phyloP scores from a whole-genome alignment of 30 jellyfish, hydroid and myxozoan genomes.

The Aurelia coerulea region DNA sequence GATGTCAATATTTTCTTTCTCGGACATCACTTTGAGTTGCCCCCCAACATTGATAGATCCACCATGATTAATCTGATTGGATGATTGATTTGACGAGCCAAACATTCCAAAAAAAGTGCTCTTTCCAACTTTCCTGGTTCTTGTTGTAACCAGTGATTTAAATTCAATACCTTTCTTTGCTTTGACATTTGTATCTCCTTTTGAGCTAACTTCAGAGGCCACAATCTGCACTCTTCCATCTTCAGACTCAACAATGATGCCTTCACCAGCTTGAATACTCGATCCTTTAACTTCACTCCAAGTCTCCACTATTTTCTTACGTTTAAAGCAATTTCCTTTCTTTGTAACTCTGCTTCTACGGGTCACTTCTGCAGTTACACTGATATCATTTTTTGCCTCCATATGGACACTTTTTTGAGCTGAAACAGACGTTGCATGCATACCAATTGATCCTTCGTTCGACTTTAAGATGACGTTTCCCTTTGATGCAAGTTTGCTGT shows the following conservation, averaged over 20 bases:
- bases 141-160: not conserved
- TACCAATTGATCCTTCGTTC: not conserved
- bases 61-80: not conserved
- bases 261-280: not conserved
- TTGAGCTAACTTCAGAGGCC: not conserved
- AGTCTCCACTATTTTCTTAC: not conserved
- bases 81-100: not conserved
- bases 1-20: not conserved
- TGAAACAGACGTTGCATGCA: not conserved
- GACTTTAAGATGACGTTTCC: not conserved
- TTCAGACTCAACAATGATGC: not conserved
- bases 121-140: not conserved
- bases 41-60: not conserved
- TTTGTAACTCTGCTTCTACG: not conserved
- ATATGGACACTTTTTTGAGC: not conserved
- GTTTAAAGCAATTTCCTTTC: not conserved
- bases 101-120: not conserved
- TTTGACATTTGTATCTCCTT: not conserved
- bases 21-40: not conserved
- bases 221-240: not conserved
- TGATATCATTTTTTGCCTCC: not conserved
- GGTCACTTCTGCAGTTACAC: not conserved
- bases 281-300: conserved; percentile 9
- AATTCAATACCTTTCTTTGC: not conserved
- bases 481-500: not conserved